A percentile compares a stretch with the other conserved stretches of the same genome.
phyloP scores from a whole-genome alignment of 1,140 invertebrate genomes.

The Panulirus ornatus region DNA sequence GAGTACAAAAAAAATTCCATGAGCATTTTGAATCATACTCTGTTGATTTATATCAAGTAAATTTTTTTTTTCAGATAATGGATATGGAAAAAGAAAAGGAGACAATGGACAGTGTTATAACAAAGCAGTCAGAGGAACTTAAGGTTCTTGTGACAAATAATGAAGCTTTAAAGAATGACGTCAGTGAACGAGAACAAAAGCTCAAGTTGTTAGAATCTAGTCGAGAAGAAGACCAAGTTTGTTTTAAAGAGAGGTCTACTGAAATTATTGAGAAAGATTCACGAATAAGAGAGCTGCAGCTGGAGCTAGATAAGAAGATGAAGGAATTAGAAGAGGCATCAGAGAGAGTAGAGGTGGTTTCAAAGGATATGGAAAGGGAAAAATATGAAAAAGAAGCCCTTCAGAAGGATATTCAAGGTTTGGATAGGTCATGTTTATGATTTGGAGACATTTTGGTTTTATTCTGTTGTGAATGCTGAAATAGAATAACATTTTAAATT shows the following conservation, averaged over 20 bases:
- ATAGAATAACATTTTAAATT: no score
- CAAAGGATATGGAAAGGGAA: slow-evolving; percentile 46
- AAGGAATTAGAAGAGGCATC: slow-evolving; percentile 53
- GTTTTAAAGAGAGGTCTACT: slow-evolving; percentile 24
- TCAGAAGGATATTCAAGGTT: slow-evolving; percentile 51
- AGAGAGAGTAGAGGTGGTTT: slow-evolving; percentile 42
- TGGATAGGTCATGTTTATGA: background rate
- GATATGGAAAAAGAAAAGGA: slow-evolving; percentile 75
- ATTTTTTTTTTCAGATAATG: slow-evolving; percentile 63
- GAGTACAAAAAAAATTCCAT: no score
- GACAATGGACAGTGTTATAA: slow-evolving; percentile 80
- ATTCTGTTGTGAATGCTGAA: no score
- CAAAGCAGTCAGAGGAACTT: slow-evolving; percentile 74
- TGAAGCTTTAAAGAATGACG: slow-evolving; percentile 59
- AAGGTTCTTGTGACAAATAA: slow-evolving; percentile 66
- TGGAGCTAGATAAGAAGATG: slow-evolving; percentile 48
- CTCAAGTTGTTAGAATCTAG: slow-evolving; percentile 68
- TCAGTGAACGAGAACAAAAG: slow-evolving; percentile 72
- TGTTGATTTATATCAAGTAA: background rate
- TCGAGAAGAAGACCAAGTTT: slow-evolving; percentile 50
- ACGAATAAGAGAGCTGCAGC: slow-evolving; percentile 52
- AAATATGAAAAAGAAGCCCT: slow-evolving; percentile 53
- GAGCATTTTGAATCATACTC: no score
- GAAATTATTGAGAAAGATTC: slow-evolving; percentile 64
- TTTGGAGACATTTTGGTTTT: no score